A percentile compares a stretch with the other conserved stretches of the same genome.
Conservation (phyloP, 1,140 invertebrate genomes). For the Andrena cerasifolii region DNA sequence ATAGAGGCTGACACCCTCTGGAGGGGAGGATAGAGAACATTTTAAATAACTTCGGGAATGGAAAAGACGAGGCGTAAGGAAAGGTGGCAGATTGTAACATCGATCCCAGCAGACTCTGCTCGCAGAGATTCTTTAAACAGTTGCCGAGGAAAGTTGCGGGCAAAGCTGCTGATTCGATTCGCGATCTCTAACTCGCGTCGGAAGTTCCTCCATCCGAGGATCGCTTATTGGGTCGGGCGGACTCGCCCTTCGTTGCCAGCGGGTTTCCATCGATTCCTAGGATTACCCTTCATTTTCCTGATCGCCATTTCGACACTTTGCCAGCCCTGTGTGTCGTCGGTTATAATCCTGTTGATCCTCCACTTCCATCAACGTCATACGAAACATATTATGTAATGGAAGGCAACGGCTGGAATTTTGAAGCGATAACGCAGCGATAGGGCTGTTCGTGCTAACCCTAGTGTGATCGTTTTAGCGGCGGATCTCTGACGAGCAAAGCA, state of each 20-base stretch:
- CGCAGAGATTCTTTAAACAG: too few species aligned
- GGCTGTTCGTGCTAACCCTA: too few species aligned
- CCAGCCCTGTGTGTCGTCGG: not conserved
- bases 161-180: conserved; percentile 3
- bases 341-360: not conserved
- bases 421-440: too few species aligned
- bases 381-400: too few species aligned
- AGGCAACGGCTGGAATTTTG: too few species aligned
- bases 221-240: not conserved
- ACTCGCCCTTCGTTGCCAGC: not conserved
- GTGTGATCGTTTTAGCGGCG: too few species aligned
- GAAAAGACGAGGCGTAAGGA: too few species aligned
- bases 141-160: not conserved
- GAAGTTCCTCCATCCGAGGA: not conserved
- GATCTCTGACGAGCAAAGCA: too few species aligned
- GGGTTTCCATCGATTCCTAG: not conserved
- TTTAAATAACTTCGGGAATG: too few species aligned
- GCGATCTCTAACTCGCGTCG: not conserved
- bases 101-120: not conserved
- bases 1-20: too few species aligned
- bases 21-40: too few species aligned
- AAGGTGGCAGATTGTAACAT: too few species aligned
- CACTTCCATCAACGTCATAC: not conserved
- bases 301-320: not conserved
- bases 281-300: not conserved